Evolutionary conservation across 2,888 invertebrate genomes (phyloP).

Genomic region (Thecocarcelia acutangulata): DNA sequence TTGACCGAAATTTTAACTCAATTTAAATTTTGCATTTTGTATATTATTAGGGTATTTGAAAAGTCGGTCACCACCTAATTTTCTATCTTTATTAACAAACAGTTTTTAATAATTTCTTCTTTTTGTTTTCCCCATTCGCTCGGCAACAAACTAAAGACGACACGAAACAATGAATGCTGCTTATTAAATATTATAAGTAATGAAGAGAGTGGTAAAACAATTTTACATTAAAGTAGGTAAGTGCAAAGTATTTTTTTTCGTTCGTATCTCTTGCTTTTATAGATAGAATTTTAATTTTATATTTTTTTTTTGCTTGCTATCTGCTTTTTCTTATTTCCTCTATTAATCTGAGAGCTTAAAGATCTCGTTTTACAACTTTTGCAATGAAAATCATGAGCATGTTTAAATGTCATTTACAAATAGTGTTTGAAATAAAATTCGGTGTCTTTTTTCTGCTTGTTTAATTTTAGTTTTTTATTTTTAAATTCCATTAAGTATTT

Average conservation of each 20-base stretch:
- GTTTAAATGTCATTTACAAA: conserved; percentile 61
- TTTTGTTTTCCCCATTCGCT: conserved; percentile 25
- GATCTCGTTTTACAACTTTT: conserved; percentile 46
- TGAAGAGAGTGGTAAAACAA: conserved; percentile 6
- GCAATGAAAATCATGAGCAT: conserved; percentile 52
- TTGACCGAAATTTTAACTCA: too few relatives aligned
- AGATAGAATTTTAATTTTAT: conserved; percentile 8
- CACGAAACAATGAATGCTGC: background rate
- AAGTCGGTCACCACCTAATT: background rate
- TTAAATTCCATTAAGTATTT: conserved; percentile 33
- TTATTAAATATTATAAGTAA: conserved; percentile 33
- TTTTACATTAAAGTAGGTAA: conserved; percentile 22
- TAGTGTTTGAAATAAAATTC: conserved; percentile 42
- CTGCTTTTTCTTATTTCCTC: background rate
- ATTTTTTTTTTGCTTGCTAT: conserved; percentile 18
- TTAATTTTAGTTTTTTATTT: conserved; percentile 12
- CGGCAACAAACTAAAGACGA: conserved; percentile 25
- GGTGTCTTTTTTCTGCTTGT: conserved; percentile 7
- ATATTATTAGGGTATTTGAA: too few relatives aligned
- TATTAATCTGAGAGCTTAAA: conserved; percentile 43
- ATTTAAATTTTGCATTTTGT: too few relatives aligned
- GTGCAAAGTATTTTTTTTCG: conserved; percentile 6
- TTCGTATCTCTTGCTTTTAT: conserved; percentile 28
- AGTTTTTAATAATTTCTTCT: too few relatives aligned
- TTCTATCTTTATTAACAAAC: background rate